These are phyloP conservation scores for Bacillus rossius DNA, from an alignment of 1,140 invertebrate genomes.

Conservation along the genomic window DNA sequence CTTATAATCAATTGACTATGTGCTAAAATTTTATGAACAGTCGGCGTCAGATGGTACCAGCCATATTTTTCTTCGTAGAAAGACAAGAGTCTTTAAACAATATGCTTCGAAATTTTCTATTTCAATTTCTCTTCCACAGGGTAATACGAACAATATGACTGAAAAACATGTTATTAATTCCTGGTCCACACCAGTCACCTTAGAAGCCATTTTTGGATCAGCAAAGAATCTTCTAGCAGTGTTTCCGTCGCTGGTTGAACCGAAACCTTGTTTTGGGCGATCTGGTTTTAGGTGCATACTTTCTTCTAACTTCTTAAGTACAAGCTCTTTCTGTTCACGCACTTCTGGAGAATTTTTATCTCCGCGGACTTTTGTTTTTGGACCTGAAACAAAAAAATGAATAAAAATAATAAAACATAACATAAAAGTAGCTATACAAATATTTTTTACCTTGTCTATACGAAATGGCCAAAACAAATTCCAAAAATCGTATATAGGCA, in stretches of 20 bases:
- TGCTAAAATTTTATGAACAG: conserved; percentile 33
- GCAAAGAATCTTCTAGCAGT: conserved; percentile 35
- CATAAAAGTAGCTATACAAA: conserved; percentile 14
- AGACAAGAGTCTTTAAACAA: conserved; percentile 29
- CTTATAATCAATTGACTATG: conserved; percentile 31
- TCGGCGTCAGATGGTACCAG: conserved; percentile 20
- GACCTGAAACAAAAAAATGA: too few relatives aligned
- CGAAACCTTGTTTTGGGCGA: conserved; percentile 24
- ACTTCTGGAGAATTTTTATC: too few relatives aligned
- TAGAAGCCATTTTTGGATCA: conserved; percentile 26
- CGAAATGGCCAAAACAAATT: neutral
- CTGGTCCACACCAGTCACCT: conserved; percentile 23
- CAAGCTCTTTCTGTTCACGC: too few relatives aligned
- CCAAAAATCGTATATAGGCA: neutral
- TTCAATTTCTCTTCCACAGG: too few relatives aligned
- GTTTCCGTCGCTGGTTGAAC: conserved; percentile 37
- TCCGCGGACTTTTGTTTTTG: too few relatives aligned
- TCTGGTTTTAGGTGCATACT: too few relatives aligned
- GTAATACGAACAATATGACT: too few relatives aligned
- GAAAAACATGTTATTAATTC: too few relatives aligned
- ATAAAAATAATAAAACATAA: too few relatives aligned
- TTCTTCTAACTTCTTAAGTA: too few relatives aligned
- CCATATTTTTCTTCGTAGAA: conserved; percentile 31
- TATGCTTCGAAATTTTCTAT: too few relatives aligned
- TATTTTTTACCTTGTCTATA: conserved; percentile 16